These are phyloP conservation scores for Agriotes lineatus DNA, from an alignment of 2,888 invertebrate genomes.

Conservation along the genomic window DNA sequence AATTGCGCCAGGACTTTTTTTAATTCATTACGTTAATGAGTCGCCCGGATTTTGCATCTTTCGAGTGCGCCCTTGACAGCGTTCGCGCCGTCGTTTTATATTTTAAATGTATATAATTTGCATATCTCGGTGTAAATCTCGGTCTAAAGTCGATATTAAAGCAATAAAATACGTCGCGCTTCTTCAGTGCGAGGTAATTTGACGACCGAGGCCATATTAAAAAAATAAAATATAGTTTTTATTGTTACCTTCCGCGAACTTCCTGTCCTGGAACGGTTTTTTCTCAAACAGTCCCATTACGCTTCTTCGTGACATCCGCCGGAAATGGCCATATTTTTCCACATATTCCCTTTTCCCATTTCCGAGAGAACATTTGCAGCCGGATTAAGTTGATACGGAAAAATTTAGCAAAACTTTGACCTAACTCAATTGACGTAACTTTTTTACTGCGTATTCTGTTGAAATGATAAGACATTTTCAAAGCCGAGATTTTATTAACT, in stretches of 20 bases:
- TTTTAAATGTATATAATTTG: conserved; percentile 21
- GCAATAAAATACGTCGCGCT: neutral
- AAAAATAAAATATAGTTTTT: conserved; percentile 30
- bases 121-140: conserved; percentile 9
- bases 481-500: conserved; percentile 10
- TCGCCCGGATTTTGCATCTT: conserved; percentile 37
- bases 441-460: conserved; percentile 18
- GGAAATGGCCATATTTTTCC: conserved; percentile 54
- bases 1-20: conserved; percentile 21
- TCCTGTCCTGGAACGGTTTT: conserved; percentile 46
- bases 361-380: conserved; percentile 45
- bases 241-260: conserved; percentile 43
- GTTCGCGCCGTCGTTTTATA: conserved; percentile 14
- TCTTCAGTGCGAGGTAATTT: conserved; percentile 11
- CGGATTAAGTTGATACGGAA: conserved; percentile 52
- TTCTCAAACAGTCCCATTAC: conserved; percentile 49
- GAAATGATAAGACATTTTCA: conserved; percentile 6
- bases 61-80: conserved; percentile 35
- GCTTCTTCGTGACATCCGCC: conserved; percentile 52
- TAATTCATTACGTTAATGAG: conserved; percentile 50
- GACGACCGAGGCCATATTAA: neutral
- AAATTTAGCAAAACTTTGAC: conserved; percentile 20
- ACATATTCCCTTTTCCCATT: conserved; percentile 52
- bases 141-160: neutral
- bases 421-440: conserved; percentile 24